Conservation (phyloP, 2,113 vertebrate genomes). For the Ochotona curzoniae region DNA sequence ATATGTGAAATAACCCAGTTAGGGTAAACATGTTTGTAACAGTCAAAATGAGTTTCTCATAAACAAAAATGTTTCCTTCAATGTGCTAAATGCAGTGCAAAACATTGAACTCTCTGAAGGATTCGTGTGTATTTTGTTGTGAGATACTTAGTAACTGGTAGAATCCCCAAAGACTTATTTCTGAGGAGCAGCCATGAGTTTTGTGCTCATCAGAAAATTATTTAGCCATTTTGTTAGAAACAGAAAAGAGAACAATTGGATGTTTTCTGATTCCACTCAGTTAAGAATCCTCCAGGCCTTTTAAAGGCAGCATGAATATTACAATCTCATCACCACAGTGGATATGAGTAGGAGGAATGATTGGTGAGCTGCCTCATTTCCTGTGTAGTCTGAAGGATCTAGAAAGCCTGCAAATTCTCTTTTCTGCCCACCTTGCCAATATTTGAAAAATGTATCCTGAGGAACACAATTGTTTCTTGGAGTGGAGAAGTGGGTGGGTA, state of each 20-base stretch:
- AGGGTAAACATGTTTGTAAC: constrained; percentile 41
- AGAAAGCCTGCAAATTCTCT: background rate
- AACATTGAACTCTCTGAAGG: constrained; percentile 31
- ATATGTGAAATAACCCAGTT: background rate
- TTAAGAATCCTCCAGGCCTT: background rate
- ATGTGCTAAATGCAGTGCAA: background rate
- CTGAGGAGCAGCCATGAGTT: background rate
- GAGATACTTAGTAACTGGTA: background rate
- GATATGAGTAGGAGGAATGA: background rate
- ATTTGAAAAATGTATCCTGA: background rate
- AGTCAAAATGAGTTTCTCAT: background rate
- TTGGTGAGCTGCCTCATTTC: background rate
- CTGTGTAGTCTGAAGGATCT: background rate
- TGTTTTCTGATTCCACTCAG: background rate
- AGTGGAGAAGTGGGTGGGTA: too few relatives aligned
- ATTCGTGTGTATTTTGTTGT: background rate
- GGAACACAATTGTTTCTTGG: background rate
- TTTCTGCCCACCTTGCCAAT: background rate
- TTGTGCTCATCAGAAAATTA: constrained; percentile 39
- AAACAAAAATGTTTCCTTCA: constrained; percentile 51
- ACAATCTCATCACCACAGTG: background rate
- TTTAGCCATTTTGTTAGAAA: constrained; percentile 23
- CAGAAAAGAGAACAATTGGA: background rate
- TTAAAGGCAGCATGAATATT: background rate
- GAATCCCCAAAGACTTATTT: background rate